These are phyloP conservation scores for Spicauda simplicius DNA, from an alignment of 2,888 invertebrate genomes.

Conservation along the genomic window DNA sequence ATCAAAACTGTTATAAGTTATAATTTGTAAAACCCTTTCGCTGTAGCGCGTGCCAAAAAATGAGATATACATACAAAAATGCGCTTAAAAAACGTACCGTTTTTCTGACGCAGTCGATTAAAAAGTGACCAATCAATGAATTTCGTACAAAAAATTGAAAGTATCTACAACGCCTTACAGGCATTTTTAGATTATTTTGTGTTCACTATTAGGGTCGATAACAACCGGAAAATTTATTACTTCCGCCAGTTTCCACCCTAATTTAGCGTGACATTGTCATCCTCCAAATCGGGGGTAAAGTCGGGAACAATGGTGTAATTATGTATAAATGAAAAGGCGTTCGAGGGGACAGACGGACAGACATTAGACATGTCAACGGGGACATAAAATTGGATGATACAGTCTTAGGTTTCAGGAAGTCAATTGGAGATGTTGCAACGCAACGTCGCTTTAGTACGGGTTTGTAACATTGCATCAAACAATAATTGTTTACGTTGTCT, in stretches of 20 bases:
- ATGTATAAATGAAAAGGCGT: slow-evolving; percentile 41
- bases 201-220: slow-evolving; percentile 16
- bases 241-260: slow-evolving; percentile 34
- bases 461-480: too few species aligned
- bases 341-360: slow-evolving; percentile 30
- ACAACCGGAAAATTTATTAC: slow-evolving; percentile 30
- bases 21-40: too few species aligned
- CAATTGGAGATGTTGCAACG: neutral
- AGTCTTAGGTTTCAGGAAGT: slow-evolving; percentile 14
- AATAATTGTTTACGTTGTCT: too few species aligned
- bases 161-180: too few species aligned
- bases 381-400: slow-evolving; percentile 15
- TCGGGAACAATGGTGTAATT: slow-evolving; percentile 41
- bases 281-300: slow-evolving; percentile 16
- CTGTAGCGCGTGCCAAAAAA: too few species aligned
- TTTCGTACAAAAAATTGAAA: too few species aligned
- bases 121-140: too few species aligned
- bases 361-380: slow-evolving; percentile 34
- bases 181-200: neutral
- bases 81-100: too few species aligned
- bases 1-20: too few species aligned
- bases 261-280: slow-evolving; percentile 34
- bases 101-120: too few species aligned
- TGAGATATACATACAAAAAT: too few species aligned
- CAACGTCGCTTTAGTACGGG: too few species aligned